Evolutionary conservation across 2,888 invertebrate species (phyloP).

Genomic region (Mallateleia sp.): DNA sequence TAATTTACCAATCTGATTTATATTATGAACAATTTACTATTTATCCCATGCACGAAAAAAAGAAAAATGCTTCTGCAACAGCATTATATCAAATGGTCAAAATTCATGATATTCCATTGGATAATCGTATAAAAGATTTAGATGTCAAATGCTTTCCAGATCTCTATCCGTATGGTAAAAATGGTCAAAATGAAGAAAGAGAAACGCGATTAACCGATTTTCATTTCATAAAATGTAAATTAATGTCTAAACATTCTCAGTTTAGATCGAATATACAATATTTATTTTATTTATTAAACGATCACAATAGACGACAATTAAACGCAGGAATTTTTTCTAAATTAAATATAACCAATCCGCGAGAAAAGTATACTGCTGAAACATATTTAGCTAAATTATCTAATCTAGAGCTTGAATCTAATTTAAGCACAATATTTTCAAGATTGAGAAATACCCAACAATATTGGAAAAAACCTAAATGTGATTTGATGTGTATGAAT

Average conservation of each 20-base stretch:
- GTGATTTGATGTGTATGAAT: slow-evolving; percentile 69
- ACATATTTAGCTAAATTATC: neutral
- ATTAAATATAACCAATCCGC: neutral
- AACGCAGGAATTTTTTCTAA: slow-evolving; percentile 58
- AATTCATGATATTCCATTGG: slow-evolving; percentile 74
- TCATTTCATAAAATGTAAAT: slow-evolving; percentile 76
- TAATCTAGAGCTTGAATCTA: neutral
- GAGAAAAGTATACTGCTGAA: neutral
- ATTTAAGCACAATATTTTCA: neutral
- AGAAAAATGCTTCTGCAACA: slow-evolving; percentile 38
- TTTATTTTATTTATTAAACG: slow-evolving; percentile 81
- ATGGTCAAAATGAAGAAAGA: slow-evolving; percentile 75
- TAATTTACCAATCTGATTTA: slow-evolving; percentile 14
- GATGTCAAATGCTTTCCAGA: slow-evolving; percentile 78
- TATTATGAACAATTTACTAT: too few species aligned
- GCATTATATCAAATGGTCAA: slow-evolving; percentile 62
- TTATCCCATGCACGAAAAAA: too few species aligned
- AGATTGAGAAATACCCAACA: neutral
- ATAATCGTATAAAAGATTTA: slow-evolving; percentile 66
- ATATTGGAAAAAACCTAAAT: neutral
- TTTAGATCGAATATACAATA: slow-evolving; percentile 81
- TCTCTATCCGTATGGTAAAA: slow-evolving; percentile 71
- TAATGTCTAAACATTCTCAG: slow-evolving; percentile 79
- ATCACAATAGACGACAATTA: slow-evolving; percentile 80
- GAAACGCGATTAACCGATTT: slow-evolving; percentile 63